Percentiles rank a stretch among this genome's conserved stretches.
Conservation (phyloP, 2,113 vertebrate species). For the Gavia stellata region DNA sequence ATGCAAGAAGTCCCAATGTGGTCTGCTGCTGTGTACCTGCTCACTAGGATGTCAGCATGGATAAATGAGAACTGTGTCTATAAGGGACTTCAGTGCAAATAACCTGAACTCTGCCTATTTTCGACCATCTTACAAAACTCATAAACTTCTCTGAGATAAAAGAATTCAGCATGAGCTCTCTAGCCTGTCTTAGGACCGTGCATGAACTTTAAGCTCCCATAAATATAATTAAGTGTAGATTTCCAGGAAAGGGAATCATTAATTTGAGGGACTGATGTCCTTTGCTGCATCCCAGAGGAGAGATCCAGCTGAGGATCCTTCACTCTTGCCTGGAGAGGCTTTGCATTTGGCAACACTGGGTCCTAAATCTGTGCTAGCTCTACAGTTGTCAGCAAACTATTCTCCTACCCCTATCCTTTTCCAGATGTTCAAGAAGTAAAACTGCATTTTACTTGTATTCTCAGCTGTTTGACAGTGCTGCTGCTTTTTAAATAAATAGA, state of each 20-base stretch:
- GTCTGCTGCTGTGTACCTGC: background rate
- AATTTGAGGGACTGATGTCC: background rate
- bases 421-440: constrained; percentile 40
- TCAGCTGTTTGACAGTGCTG: constrained; percentile 26
- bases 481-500: constrained; percentile 46
- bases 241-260: constrained; percentile 1
- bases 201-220: background rate
- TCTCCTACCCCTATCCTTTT: background rate
- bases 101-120: background rate
- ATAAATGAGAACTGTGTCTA: background rate
- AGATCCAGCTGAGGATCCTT: constrained; percentile 18
- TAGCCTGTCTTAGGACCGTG: background rate
- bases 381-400: constrained; percentile 35
- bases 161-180: background rate
- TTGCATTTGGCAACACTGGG: background rate
- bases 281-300: background rate
- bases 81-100: background rate
- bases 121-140: background rate
- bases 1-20: background rate
- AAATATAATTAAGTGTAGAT: background rate
- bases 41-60: background rate
- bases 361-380: constrained; percentile 38
- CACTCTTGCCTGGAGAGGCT: background rate
- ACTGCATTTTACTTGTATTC: background rate
- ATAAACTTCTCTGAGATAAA: background rate